Conservation (phyloP, 2,797 vertebrate species). For the Parambassis ranga region DNA sequence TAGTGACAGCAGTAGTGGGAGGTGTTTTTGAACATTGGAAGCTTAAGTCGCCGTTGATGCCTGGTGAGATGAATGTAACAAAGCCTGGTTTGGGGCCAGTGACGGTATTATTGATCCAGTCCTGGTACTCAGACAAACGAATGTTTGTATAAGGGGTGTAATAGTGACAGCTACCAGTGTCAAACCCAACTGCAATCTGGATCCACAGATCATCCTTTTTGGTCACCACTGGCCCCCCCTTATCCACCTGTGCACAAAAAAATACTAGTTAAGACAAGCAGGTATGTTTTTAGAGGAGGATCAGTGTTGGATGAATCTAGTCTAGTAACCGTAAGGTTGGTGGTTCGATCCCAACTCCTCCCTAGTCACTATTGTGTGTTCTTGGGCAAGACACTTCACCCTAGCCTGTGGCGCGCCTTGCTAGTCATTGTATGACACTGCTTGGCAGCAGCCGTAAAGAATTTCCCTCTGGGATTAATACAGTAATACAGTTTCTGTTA, state of each 20-base stretch:
- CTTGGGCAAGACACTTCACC: no score
- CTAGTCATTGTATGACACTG: no score
- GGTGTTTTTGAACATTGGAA: neutral
- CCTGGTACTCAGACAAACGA: conserved; percentile 56
- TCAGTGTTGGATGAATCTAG: no score
- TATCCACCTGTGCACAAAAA: conserved; percentile 49
- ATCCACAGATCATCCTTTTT: conserved; percentile 8
- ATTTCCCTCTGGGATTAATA: no score
- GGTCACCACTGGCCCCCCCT: conserved; percentile 50
- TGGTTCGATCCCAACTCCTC: no score
- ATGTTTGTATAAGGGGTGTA: conserved; percentile 31
- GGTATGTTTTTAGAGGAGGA: no score
- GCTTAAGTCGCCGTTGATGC: accelerated
- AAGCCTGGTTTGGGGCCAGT: conserved; percentile 31
- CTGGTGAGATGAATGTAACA: conserved; percentile 2
- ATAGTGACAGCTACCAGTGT: accelerated
- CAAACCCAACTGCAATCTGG: conserved; percentile 62
- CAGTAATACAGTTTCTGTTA: no score
- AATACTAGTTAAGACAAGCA: no score
- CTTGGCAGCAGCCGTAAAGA: no score
- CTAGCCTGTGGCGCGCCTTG: no score
- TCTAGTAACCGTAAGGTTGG: no score
- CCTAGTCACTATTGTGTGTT: no score
- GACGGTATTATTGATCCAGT: conserved; percentile 37
- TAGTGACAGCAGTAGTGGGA: neutral